Base-by-base conservation (phyloP, 2,113 vertebrate genomes). In the Chiloscyllium plagiosum region DNA sequence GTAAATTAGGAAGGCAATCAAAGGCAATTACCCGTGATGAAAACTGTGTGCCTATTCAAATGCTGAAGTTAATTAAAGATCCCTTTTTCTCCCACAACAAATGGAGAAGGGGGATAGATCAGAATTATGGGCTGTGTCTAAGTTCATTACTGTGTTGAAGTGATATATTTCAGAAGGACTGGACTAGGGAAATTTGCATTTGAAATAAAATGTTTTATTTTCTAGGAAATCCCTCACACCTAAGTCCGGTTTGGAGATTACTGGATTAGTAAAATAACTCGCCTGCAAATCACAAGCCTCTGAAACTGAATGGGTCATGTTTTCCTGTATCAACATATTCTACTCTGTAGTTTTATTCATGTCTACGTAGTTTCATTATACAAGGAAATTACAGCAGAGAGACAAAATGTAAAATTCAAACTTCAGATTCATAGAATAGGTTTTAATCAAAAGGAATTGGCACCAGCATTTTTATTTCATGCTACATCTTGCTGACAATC, bases 1-100 rank as follows among this genome's bases (percentile, higher is more conserved):
- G 98, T 97, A 98, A 98, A 98, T 98, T 98, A 98, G 97, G 98
- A 97, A 97, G 98, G 98, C 98, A 97, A 97, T 98, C 97, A 97
- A 97, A 98, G 97, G 97, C 95, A 96, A 96, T 97, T 97, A 97
- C 97, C 97, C 96, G 97, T 98, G 97, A 97, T 97, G 97, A 97
- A 97, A 97, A 97, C 97, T 97, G 97, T 96, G 98, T 98, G 98
- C 96, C 97, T 96, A 98, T 95, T 95, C 68, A 95, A 95, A 95
- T 95, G 94, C 94, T 95, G 94, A 76, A 95, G 94, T 95, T 95
- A 95, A 95, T 95, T 95, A 95, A 95, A 95, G 94, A 95, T 95
- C 94, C 69, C 94, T 95, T 95, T 95, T 95, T 95, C 94, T 95
- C 94, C 94, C 94, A 95, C 94, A 95, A 95, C 94, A 95, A 95